Evolutionary conservation across 2,113 vertebrate genomes (phyloP).

Genomic region (Malaclemys terrapin): DNA sequence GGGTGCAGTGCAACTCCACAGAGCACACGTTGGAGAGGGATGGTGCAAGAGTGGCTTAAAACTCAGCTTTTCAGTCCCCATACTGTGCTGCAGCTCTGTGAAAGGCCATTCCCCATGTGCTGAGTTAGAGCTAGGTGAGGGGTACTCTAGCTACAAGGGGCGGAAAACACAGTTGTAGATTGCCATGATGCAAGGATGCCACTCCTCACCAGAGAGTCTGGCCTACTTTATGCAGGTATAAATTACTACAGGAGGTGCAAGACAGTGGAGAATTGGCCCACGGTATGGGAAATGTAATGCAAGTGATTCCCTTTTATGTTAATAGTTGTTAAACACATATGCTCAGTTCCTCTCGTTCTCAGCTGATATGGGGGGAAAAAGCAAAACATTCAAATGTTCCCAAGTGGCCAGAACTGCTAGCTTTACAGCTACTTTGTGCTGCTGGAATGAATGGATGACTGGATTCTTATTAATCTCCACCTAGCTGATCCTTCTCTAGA

Average conservation of each 20-base stretch:
- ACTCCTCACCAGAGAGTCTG: neutral
- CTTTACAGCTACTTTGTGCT: neutral
- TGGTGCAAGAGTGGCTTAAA: neutral
- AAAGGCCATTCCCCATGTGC: neutral
- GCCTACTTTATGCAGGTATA: neutral
- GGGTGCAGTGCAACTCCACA: neutral
- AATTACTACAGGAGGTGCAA: accelerated
- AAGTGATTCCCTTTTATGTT: neutral
- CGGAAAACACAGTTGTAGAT: too few relatives aligned
- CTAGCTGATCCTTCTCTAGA: neutral
- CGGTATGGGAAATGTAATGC: neutral
- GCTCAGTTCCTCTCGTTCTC: neutral
- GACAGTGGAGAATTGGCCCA: neutral
- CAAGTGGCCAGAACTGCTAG: slow-evolving; percentile 27
- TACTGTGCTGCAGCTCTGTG: neutral
- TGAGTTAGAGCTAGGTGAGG: neutral
- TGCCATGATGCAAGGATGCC: neutral
- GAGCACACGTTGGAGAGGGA: neutral
- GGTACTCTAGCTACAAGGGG: neutral
- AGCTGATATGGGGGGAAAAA: neutral
- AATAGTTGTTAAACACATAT: neutral
- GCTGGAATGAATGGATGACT: neutral
- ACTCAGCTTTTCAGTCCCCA: neutral
- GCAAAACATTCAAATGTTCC: neutral
- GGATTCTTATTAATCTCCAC: accelerated